Evolutionary conservation across 2,797 vertebrate species (phyloP).

Genomic region (Hoplostethus atlanticus): DNA sequence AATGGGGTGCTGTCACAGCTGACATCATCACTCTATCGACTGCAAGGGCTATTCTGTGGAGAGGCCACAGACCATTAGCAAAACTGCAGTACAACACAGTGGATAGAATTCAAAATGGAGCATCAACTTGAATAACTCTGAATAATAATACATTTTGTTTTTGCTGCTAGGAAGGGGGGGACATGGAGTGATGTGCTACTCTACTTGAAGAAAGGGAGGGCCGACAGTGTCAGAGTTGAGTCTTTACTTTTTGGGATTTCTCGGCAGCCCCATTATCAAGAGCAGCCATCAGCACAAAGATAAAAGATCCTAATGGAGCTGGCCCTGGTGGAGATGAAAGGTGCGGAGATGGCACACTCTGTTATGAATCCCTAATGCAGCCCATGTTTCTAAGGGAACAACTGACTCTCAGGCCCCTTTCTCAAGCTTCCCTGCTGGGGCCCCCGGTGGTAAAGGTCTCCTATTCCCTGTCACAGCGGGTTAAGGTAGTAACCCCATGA

Average conservation of each 20-base stretch:
- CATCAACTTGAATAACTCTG: constrained; percentile 22
- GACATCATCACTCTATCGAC: constrained; percentile 16
- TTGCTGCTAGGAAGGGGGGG: constrained; percentile 33
- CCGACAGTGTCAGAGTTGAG: constrained; percentile 77
- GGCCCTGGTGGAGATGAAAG: constrained; percentile 84
- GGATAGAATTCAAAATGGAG: constrained; percentile 38
- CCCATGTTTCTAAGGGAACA: constrained; percentile 81
- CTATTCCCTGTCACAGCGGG: constrained; percentile 74
- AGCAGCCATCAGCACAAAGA: constrained; percentile 86
- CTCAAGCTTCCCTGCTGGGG: constrained; percentile 71
- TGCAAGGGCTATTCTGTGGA: constrained; percentile 10
- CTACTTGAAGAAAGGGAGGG: constrained; percentile 64
- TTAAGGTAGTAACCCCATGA: constrained; percentile 67
- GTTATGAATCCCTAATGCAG: constrained; percentile 83
- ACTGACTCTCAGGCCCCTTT: constrained; percentile 77
- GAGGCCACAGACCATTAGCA: constrained; percentile 30
- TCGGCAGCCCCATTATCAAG: constrained; percentile 84
- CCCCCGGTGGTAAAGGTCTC: constrained; percentile 67
- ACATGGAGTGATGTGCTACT: constrained; percentile 47
- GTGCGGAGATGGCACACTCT: constrained; percentile 80
- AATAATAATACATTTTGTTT: constrained; percentile 27
- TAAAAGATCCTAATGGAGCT: constrained; percentile 86
- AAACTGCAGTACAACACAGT: neutral
- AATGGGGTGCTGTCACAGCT: constrained; percentile 10
- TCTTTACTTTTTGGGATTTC: constrained; percentile 85